These are phyloP conservation scores for Carpatolechia fugitivella DNA, from an alignment of 2,888 invertebrate species.

Conservation along the genomic window DNA sequence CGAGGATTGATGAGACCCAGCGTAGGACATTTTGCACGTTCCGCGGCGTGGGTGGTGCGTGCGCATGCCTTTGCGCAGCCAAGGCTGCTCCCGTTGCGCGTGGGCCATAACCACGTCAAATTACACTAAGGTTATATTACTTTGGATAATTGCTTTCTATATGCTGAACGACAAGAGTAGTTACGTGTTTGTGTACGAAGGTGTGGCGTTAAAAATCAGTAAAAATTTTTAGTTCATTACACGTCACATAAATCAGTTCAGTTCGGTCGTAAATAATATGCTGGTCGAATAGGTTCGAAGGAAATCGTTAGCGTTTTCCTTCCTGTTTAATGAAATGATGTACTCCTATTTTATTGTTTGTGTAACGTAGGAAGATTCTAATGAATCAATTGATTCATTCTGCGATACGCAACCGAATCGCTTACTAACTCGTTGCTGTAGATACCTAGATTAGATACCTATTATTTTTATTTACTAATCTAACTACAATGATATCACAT, in stretches of 20 bases:
- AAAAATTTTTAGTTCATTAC: background rate
- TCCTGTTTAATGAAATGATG: constrained; percentile 5
- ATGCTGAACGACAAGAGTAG: no score
- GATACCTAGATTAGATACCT: no score
- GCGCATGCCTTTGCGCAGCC: constrained; percentile 27
- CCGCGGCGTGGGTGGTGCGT: constrained; percentile 27
- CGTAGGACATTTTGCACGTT: constrained; percentile 2
- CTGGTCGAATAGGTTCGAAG: constrained; percentile 22
- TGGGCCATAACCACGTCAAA: constrained; percentile 30
- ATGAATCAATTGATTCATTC: background rate
- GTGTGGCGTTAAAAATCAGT: background rate
- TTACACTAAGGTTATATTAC: constrained; percentile 9
- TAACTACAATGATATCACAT: no score
- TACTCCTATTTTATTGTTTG: background rate
- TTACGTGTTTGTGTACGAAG: no score
- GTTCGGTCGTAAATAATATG: background rate
- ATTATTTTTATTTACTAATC: no score
- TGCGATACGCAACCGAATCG: no score
- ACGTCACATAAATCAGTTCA: background rate
- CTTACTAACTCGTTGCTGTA: no score
- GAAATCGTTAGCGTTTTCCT: constrained; percentile 8
- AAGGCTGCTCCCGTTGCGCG: constrained; percentile 27
- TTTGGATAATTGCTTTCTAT: no score
- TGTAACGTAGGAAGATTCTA: background rate
- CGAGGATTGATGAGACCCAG: background rate